These are phyloP conservation scores for Picathartes gymnocephalus DNA, from an alignment of 2,113 vertebrate genomes.

Conservation along the genomic window DNA sequence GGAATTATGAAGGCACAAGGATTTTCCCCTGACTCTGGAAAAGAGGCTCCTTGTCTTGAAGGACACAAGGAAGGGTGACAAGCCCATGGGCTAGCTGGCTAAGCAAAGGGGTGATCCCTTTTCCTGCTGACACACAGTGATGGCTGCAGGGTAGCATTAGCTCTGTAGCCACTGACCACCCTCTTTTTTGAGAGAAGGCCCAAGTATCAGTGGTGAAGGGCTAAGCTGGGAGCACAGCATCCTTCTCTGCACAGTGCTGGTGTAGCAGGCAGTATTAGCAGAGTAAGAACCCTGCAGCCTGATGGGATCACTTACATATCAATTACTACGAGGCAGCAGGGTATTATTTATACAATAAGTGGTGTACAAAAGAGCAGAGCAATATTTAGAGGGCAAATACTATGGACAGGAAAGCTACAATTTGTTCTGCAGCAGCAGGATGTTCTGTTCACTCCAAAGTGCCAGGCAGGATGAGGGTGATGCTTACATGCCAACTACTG, in stretches of 20 bases:
- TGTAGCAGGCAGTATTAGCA: background rate
- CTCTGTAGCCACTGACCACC: background rate
- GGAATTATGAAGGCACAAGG: background rate
- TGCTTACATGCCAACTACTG: background rate
- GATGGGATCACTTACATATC: background rate
- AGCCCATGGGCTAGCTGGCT: background rate
- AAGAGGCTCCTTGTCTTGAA: background rate
- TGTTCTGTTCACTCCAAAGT: background rate
- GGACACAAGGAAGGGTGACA: background rate
- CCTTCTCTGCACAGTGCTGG: background rate
- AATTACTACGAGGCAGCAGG: background rate
- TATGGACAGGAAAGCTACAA: background rate
- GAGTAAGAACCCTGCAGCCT: background rate
- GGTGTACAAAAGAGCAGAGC: background rate
- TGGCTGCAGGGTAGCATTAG: background rate
- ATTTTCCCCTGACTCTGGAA: background rate
- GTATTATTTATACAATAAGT: constrained; percentile 27
- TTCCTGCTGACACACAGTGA: background rate
- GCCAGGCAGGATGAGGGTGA: background rate
- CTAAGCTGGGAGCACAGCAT: background rate
- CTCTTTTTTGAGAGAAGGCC: background rate
- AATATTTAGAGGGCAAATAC: constrained; percentile 38
- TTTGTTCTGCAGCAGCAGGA: constrained; percentile 29
- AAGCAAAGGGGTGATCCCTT: background rate
- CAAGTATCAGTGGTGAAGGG: background rate